Conservation (phyloP, 2,797 vertebrate species). For the Brachymystax lenok region DNA sequence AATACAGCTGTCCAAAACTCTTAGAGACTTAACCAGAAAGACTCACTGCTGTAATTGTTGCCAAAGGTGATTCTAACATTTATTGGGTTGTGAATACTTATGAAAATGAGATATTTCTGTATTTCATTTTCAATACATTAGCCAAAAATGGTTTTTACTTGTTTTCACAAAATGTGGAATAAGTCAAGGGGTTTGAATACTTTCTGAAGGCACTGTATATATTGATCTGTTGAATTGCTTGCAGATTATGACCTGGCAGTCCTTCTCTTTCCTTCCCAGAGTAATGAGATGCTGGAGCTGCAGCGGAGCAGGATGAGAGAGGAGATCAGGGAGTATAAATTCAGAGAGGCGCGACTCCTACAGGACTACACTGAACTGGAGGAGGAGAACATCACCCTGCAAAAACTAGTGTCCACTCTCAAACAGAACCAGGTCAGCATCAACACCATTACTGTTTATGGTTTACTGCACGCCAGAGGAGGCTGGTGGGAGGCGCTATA, state of each 20-base stretch:
- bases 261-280: constrained; percentile 68
- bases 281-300: constrained; percentile 89
- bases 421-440: constrained; percentile 52
- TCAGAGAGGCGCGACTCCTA: constrained; percentile 90
- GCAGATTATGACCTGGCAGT: neutral
- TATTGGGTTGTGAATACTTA: too few relatives aligned
- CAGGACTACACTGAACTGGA: constrained; percentile 98
- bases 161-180: too few relatives aligned
- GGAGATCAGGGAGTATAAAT: constrained; percentile 96
- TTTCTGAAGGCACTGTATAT: too few relatives aligned
- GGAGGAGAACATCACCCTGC: constrained; percentile 96
- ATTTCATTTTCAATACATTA: too few relatives aligned
- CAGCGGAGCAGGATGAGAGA: constrained; percentile 94
- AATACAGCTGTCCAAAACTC: too few relatives aligned
- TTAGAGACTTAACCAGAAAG: too few relatives aligned
- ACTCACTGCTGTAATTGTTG: too few relatives aligned
- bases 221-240: neutral
- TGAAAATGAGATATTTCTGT: too few relatives aligned
- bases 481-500: too few relatives aligned
- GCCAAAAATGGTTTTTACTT: too few relatives aligned
- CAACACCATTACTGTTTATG: constrained; percentile 38
- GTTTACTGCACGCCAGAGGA: neutral
- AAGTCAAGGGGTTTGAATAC: too few relatives aligned
- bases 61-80: too few relatives aligned
- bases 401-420: constrained; percentile 94